Evolutionary conservation across 2,113 vertebrate species (phyloP).

Genomic region (Heliornis fulica): DNA sequence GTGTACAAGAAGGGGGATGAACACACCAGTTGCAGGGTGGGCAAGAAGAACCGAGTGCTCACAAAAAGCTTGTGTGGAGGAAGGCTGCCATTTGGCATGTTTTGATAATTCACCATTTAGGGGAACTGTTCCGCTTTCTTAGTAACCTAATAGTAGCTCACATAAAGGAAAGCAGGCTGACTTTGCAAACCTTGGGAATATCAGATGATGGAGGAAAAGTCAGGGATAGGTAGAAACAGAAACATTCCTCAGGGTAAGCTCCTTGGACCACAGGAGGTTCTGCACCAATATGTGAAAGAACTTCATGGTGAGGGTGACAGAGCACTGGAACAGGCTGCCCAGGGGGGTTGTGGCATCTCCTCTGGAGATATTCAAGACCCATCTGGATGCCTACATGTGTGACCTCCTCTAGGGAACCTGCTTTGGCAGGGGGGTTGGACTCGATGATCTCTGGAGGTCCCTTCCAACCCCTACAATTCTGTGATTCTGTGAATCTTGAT

Average conservation of each 20-base stretch:
- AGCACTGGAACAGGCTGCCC: too few species aligned
- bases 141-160: neutral
- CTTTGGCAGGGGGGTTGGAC: too few species aligned
- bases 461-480: too few species aligned
- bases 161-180: neutral
- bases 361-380: too few species aligned
- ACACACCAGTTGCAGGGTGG: neutral
- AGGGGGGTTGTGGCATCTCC: too few species aligned
- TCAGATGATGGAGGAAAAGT: neutral
- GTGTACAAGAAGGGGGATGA: neutral
- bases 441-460: too few species aligned
- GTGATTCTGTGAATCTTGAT: too few species aligned
- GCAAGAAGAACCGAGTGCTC: neutral
- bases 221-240: neutral
- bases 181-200: neutral
- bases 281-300: too few species aligned
- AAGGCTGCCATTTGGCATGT: neutral
- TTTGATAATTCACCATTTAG: neutral
- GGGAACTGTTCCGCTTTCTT: neutral
- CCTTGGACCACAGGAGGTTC: too few species aligned
- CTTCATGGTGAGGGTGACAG: too few species aligned
- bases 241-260: neutral
- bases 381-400: too few species aligned
- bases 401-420: too few species aligned
- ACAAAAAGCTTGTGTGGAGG: neutral